These are phyloP conservation scores for Leucozona laternaria DNA, from an alignment of 2,888 invertebrate genomes.

Conservation along the genomic window DNA sequence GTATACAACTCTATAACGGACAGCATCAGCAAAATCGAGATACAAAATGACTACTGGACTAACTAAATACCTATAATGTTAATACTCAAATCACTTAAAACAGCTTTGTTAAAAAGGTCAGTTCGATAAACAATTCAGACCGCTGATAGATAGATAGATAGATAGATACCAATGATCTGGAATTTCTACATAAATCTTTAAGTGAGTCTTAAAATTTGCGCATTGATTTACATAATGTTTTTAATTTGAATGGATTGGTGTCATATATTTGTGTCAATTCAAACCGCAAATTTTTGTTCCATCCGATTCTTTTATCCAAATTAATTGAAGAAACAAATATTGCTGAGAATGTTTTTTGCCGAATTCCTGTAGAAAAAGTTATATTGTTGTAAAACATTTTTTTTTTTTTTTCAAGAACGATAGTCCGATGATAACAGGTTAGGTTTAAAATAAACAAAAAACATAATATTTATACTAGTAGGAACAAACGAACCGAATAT, in stretches of 20 bases:
- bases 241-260: slow-evolving; percentile 19
- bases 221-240: slow-evolving; percentile 12
- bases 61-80: not conserved
- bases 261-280: slow-evolving; percentile 8
- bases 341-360: not conserved
- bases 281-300: not conserved
- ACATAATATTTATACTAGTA: not conserved
- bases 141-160: not conserved
- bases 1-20: no score
- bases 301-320: no score
- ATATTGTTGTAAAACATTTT: not conserved
- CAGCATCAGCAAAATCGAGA: not conserved
- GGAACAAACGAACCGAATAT: not conserved
- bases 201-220: not conserved
- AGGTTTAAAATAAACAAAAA: no score
- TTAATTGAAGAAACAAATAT: not conserved
- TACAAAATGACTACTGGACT: not conserved
- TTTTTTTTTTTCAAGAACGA: not conserved
- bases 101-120: not conserved
- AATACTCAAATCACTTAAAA: not conserved
- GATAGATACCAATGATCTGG: not conserved
- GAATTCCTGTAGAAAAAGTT: not conserved
- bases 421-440: no score
- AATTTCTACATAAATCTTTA: not conserved
- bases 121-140: not conserved